These are phyloP conservation scores for Chromoteleia sp. DNA, from an alignment of 2,888 invertebrate species.

Conservation along the genomic window DNA sequence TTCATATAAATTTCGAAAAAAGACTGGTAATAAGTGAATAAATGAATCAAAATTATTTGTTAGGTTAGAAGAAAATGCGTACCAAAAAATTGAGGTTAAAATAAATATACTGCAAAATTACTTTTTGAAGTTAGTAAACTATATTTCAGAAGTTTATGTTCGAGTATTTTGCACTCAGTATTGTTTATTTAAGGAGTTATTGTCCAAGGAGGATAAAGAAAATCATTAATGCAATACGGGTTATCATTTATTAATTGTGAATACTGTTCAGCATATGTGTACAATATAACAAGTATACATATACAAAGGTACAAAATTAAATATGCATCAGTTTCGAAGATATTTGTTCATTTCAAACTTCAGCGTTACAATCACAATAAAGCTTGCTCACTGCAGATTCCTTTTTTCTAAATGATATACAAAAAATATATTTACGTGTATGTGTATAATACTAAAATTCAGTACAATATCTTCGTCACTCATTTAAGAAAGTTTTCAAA, in stretches of 20 bases:
- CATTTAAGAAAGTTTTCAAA: not conserved
- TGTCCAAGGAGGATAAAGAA: no score
- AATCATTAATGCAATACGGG: no score
- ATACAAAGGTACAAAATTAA: slow-evolving; percentile 70
- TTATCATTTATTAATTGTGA: slow-evolving; percentile 41
- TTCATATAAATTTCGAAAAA: no score
- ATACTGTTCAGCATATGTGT: slow-evolving; percentile 67
- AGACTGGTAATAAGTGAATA: no score
- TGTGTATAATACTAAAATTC: slow-evolving; percentile 52
- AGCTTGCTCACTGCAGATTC: not conserved
- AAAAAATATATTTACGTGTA: slow-evolving; percentile 43
- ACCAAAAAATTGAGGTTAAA: no score
- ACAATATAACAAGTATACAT: slow-evolving; percentile 65
- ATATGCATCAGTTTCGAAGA: slow-evolving; percentile 46
- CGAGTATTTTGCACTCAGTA: no score
- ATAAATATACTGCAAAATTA: no score
- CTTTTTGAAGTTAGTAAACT: no score
- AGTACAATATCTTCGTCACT: slow-evolving; percentile 49
- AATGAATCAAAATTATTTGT: no score
- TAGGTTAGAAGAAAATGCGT: no score
- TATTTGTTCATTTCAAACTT: slow-evolving; percentile 20
- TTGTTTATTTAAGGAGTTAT: no score
- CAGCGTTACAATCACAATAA: slow-evolving; percentile 26
- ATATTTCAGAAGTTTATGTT: no score
- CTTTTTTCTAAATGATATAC: slow-evolving; percentile 14